Conservation (phyloP, 1,140 invertebrate genomes). For the Drosophila sulfurigaster region DNA sequence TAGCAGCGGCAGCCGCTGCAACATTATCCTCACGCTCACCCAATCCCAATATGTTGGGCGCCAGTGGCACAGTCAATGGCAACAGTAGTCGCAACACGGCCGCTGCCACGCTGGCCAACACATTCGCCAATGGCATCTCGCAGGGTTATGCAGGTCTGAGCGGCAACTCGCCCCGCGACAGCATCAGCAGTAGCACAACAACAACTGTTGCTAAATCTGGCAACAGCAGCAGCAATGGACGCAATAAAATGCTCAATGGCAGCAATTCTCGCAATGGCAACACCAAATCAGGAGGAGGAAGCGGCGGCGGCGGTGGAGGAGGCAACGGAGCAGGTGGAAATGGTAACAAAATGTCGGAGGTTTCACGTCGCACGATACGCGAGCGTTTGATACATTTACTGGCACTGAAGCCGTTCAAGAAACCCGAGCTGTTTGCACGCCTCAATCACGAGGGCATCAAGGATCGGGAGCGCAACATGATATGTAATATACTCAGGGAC, state of each 20-base stretch:
- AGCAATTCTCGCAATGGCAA: conserved; percentile 60
- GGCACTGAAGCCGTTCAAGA: conserved; percentile 96
- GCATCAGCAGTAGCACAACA: conserved; percentile 9
- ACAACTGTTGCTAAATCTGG: conserved; percentile 20
- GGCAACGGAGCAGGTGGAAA: background rate
- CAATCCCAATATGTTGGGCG: conserved; percentile 75
- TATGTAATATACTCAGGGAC: conserved; percentile 91
- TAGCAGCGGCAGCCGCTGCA: conserved; percentile 32
- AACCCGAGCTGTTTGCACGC: conserved; percentile 93
- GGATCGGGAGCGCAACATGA: conserved; percentile 91
- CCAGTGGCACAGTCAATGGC: conserved; percentile 72
- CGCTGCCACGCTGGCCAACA: conserved; percentile 66
- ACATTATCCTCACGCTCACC: conserved; percentile 67
- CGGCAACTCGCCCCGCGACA: conserved; percentile 68
- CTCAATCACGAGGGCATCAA: conserved; percentile 93
- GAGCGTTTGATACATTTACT: conserved; percentile 97
- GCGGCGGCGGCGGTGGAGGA: background rate
- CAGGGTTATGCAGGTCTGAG: conserved; percentile 75
- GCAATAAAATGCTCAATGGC: conserved; percentile 66
- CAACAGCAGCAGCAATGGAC: conserved; percentile 42
- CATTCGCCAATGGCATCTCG: conserved; percentile 82
- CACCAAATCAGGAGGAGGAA: conserved; percentile 49
- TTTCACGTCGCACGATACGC: conserved; percentile 78
- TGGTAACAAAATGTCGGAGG: conserved; percentile 72
- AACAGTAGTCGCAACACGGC: conserved; percentile 60